phyloP scores from a whole-genome alignment of 92 coral and sea anemone species.

The Micromussa lordhowensis region DNA sequence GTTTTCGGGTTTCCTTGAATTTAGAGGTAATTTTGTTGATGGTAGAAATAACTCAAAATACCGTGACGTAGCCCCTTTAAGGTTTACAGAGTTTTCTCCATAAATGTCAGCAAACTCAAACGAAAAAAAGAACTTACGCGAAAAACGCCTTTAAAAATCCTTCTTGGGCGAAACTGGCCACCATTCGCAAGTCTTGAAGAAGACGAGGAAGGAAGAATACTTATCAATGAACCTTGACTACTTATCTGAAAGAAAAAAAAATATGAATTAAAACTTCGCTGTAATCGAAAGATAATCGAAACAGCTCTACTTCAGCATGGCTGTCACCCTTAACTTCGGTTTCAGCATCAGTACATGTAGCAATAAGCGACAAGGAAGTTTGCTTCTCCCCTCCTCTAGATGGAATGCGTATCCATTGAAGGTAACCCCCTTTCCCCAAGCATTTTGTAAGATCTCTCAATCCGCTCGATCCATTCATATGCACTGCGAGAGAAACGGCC shows the following conservation, averaged over 20 bases:
- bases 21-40: too few species aligned
- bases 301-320: too few species aligned
- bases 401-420: background rate
- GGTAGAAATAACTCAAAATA: too few species aligned
- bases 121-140: background rate
- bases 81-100: background rate
- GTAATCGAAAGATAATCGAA: background rate
- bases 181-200: background rate
- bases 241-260: background rate
- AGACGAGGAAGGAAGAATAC: background rate
- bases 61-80: too few species aligned
- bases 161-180: background rate
- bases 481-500: too few species aligned
- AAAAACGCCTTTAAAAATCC: conserved; percentile 13
- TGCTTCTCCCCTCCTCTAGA: too few species aligned
- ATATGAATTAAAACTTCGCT: background rate
- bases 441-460: background rate
- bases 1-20: too few species aligned
- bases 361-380: background rate
- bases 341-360: background rate
- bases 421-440: background rate
- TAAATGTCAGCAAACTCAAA: background rate
- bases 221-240: background rate
- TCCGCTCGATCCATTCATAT: too few species aligned
- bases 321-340: too few species aligned